Percentiles rank a stretch among this genome's conserved stretches.
Evolutionary conservation across 2,797 vertebrate species (phyloP).

Genomic region (Hydrolagus colliei): DNA sequence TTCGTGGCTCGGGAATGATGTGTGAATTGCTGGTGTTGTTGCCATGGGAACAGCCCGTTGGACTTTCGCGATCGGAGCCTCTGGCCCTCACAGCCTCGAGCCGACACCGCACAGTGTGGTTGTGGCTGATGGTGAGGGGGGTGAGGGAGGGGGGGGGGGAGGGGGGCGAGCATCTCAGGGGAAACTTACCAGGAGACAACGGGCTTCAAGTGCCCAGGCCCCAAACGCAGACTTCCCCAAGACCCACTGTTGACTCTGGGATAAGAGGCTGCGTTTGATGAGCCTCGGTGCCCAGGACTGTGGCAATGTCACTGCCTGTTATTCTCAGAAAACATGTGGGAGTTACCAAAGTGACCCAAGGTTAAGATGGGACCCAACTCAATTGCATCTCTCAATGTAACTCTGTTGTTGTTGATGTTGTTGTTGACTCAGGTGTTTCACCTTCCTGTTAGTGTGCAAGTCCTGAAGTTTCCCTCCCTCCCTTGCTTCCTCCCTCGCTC

Average conservation of each 20-base stretch:
- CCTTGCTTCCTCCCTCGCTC: background rate
- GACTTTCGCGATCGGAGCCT: background rate
- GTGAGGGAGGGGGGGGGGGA: background rate
- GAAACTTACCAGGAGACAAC: background rate
- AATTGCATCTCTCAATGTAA: no score
- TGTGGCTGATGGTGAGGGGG: background rate
- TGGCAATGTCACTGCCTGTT: no score
- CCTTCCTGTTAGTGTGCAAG: background rate
- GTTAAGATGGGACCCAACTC: no score
- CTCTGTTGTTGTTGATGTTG: no score
- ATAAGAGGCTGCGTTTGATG: no score
- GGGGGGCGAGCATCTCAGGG: background rate
- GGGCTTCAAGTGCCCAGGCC: no score
- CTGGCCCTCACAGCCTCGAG: background rate
- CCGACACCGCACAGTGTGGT: background rate
- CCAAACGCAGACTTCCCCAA: no score
- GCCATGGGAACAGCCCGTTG: background rate
- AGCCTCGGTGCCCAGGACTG: no score
- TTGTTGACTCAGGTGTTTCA: background rate
- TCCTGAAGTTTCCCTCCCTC: conserved; percentile 24
- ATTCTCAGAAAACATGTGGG: no score
- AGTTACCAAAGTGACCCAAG: no score
- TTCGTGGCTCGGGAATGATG: no score
- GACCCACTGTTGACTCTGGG: no score
- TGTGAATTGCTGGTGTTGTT: background rate